Percentiles rank a stretch among this genome's conserved stretches.
These are phyloP conservation scores for Channa maculata DNA, from an alignment of 2,113 vertebrate genomes.

Conservation along the genomic window DNA sequence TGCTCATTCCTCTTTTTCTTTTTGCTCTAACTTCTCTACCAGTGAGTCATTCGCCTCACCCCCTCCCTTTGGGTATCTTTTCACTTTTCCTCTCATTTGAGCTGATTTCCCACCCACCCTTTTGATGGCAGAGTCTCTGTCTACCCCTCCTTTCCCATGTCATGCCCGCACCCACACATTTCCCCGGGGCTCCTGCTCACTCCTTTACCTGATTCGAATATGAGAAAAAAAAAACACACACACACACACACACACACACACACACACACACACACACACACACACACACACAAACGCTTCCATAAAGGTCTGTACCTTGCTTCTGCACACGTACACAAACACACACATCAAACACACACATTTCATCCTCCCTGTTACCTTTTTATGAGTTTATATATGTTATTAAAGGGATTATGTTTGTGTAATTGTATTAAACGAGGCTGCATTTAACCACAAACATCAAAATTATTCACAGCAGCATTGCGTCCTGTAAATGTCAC, in stretches of 20 bases:
- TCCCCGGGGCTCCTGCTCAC: conserved; percentile 22
- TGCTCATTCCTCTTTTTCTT: conserved; percentile 38
- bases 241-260: neutral
- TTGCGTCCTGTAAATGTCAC: conserved; percentile 18
- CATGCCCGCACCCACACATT: conserved; percentile 51
- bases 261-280: neutral
- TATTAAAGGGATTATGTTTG: conserved; percentile 15
- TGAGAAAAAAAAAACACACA: neutral
- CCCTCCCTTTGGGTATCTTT: neutral
- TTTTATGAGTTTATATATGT: neutral
- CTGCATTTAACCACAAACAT: conserved; percentile 13
- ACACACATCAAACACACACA: neutral
- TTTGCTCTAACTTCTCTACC: conserved; percentile 36
- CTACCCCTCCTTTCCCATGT: conserved; percentile 54
- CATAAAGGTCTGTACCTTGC: neutral
- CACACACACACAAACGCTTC: neutral
- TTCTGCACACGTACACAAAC: neutral
- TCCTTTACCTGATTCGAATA: conserved; percentile 45
- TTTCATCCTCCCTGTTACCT: conserved; percentile 4
- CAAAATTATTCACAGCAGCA: conserved; percentile 7
- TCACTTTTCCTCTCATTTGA: conserved; percentile 50
- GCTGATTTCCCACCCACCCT: conserved; percentile 65
- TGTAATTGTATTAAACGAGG: conserved; percentile 46
- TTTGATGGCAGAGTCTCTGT: conserved; percentile 54
- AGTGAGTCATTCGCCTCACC: conserved; percentile 63